Percentiles rank a stretch among this genome's conserved stretches.
phyloP scores from a whole-genome alignment of 2,888 invertebrate species.

The Himalopsyche kuldschensis region DNA sequence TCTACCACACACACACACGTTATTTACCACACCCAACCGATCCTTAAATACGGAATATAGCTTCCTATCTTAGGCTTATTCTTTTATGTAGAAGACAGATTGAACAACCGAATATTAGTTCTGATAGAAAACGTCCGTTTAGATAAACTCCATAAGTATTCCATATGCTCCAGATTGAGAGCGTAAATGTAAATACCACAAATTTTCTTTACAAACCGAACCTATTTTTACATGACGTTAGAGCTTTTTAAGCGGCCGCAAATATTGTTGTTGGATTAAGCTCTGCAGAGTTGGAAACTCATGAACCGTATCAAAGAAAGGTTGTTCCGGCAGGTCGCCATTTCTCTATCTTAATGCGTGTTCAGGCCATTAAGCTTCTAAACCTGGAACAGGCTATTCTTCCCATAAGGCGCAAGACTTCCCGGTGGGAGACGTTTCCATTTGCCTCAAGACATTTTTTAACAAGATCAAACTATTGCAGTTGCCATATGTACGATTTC shows the following conservation, averaged over 20 bases:
- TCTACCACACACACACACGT: no score
- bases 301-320: constrained; percentile 29
- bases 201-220: no score
- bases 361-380: constrained; percentile 34
- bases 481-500: neutral
- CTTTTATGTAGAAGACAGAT: no score
- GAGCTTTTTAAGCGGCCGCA: neutral
- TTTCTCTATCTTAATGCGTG: constrained; percentile 34
- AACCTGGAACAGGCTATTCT: constrained; percentile 28
- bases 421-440: constrained; percentile 9
- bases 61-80: no score
- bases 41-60: no score
- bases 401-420: constrained; percentile 24
- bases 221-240: neutral
- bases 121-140: no score
- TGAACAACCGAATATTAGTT: no score
- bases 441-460: constrained; percentile 20
- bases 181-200: no score
- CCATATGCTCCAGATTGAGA: no score
- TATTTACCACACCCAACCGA: no score
- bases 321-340: constrained; percentile 28
- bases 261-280: constrained; percentile 13
- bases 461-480: neutral
- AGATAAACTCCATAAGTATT: no score
- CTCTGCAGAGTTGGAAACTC: constrained; percentile 15